Evolutionary conservation across 2,113 vertebrate species (phyloP).

Genomic region (Pao palembangensis): DNA sequence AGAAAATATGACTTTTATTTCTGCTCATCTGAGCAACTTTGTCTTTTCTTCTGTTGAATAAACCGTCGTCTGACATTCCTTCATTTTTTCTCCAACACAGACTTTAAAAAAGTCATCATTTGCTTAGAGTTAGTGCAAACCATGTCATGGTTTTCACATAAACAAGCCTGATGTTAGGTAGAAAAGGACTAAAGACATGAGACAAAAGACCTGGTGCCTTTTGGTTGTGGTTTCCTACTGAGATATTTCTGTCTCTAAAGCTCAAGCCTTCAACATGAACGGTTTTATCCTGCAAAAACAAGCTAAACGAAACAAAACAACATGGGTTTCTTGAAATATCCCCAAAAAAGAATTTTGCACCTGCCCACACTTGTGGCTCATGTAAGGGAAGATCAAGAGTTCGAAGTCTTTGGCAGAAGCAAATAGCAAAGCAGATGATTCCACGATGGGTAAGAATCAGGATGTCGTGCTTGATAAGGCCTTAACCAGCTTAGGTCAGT

Average conservation of each 20-base stretch:
- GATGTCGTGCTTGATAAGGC: conserved; percentile 71
- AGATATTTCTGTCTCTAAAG: conserved; percentile 1
- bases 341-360: no score
- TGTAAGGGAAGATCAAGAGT: conserved; percentile 7
- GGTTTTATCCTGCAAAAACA: not conserved
- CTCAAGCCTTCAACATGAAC: no score
- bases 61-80: no score
- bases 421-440: conserved; percentile 48
- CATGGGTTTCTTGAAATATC: no score
- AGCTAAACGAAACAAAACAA: no score
- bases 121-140: no score
- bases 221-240: conserved; percentile 30
- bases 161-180: conserved; percentile 1
- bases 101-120: no score
- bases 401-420: conserved; percentile 21
- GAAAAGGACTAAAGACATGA: not conserved
- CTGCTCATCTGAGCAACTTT: no score
- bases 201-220: not conserved
- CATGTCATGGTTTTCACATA: not conserved
- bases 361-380: no score
- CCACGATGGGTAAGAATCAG: conserved; percentile 59
- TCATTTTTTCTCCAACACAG: no score
- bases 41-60: no score
- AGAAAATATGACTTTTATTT: no score
- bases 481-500: conserved; percentile 66